Evolutionary conservation across 2,113 vertebrate genomes (phyloP), one percentile per base, ranked within the genome.

Genomic region (Nanorana parkeri): DNA sequence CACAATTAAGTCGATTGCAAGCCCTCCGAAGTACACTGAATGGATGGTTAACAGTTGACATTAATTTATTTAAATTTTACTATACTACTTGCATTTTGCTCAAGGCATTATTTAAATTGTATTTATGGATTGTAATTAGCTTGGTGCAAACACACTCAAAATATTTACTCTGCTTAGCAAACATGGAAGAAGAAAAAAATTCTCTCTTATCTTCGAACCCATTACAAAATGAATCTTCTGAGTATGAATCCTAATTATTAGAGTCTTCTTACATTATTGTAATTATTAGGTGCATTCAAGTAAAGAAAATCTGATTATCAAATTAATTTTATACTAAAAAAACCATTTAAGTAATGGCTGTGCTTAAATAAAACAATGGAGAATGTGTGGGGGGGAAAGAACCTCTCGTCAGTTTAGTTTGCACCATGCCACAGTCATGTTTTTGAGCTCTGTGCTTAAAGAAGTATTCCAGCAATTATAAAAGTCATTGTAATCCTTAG

Each of bases 21-120:
- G 58, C 21, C 23, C 32, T 65, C 36, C 4, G 23, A 10, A 66
- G 47, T 55, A 60, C 47, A 41, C 66, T 68, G 65, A 69, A 69
- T 24, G 54, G 55, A 60, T 80, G 28, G 55, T 54, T 58, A 67
- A 60, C 32, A 58, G 29, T 67, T 80, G 78, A 41, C 76, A 78
- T 67, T 80, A 69, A 80, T 80, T 80, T 80, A 80, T 80, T 80
- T 68, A 80, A 69, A 69, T 80, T 80, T 80, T 47, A 47, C 54
- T 41, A 47, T 60, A 80, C 28, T 69, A 26, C 52, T 69, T 80
- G 78, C 78, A 61, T 69, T 80, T 80, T 80, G 77, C 78, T 69
- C 17, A 3, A 17, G 54, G 78, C 78, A 68, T 80, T 80, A 80
- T 69, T 80, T 69, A 56, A 80, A 69, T 80, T 69, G 55, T 80